phyloP scores from a whole-genome alignment of 2,113 vertebrate species.

The Mustelus asterias region DNA sequence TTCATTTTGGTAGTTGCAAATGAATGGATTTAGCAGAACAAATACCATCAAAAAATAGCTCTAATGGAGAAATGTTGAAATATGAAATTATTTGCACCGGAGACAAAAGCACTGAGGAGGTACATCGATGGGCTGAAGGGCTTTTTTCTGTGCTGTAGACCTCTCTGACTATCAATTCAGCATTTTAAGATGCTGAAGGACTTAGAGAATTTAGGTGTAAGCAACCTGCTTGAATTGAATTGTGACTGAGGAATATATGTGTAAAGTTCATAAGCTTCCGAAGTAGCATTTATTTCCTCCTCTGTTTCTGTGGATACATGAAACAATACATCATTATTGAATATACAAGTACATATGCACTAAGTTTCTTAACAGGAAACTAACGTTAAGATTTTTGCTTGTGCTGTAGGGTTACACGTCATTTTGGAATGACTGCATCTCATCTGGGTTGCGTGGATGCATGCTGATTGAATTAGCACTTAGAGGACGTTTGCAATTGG shows the following conservation, averaged over 20 bases:
- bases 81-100: not conserved
- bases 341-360: not conserved
- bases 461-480: slow-evolving; percentile 92
- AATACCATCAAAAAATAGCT: not conserved
- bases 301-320: not conserved
- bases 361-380: not conserved
- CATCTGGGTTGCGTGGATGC: slow-evolving; percentile 85
- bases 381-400: not conserved
- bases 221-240: not conserved
- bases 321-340: not conserved
- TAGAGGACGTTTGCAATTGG: slow-evolving; percentile 80
- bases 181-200: not conserved
- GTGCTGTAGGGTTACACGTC: slow-evolving; percentile 83
- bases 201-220: not conserved
- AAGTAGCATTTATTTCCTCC: not conserved
- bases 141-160: no score
- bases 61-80: not conserved
- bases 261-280: not conserved
- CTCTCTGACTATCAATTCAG: not conserved
- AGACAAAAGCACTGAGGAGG: not conserved
- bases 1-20: not conserved
- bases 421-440: slow-evolving; percentile 97
- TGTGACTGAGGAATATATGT: not conserved
- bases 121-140: not conserved
- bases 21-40: not conserved